phyloP scores from a whole-genome alignment of 1,140 invertebrate species.

The Formica selysi region DNA sequence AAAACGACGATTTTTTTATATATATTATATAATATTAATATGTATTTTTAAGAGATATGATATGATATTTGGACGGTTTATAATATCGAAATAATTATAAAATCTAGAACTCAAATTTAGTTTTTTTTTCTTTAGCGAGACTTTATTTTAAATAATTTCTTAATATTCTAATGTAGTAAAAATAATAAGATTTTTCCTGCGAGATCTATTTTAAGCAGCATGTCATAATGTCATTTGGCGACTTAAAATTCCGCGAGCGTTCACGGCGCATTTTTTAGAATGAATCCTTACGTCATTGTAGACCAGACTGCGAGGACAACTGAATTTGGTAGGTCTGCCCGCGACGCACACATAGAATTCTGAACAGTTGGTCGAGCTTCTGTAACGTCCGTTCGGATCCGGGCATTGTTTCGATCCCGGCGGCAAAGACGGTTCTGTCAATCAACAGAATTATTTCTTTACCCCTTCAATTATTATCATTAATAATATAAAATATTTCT shows the following conservation, averaged over 20 bases:
- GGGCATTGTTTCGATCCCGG: conserved; percentile 84
- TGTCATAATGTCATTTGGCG: neutral
- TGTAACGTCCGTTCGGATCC: conserved; percentile 87
- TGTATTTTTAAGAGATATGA: too few relatives aligned
- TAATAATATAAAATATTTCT: neutral
- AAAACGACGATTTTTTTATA: too few relatives aligned
- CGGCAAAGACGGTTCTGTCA: conserved; percentile 83
- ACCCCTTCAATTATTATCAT: neutral
- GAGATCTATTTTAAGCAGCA: neutral
- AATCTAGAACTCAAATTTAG: neutral
- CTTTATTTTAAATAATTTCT: neutral
- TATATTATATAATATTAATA: too few relatives aligned
- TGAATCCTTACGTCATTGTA: conserved; percentile 88
- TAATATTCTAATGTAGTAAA: neutral
- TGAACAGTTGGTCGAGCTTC: conserved; percentile 88
- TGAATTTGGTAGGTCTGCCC: conserved; percentile 88
- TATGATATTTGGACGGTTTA: neutral
- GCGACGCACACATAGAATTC: conserved; percentile 89
- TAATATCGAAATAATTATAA: neutral
- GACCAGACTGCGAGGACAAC: conserved; percentile 88
- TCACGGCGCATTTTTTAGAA: conserved; percentile 33
- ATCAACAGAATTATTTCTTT: conserved; percentile 48
- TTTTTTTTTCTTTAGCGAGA: neutral
- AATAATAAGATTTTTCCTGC: neutral
- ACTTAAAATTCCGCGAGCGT: conserved; percentile 65